Evolutionary conservation across 2,113 vertebrate genomes (phyloP).

Genomic region (Asarcornis scutulata): DNA sequence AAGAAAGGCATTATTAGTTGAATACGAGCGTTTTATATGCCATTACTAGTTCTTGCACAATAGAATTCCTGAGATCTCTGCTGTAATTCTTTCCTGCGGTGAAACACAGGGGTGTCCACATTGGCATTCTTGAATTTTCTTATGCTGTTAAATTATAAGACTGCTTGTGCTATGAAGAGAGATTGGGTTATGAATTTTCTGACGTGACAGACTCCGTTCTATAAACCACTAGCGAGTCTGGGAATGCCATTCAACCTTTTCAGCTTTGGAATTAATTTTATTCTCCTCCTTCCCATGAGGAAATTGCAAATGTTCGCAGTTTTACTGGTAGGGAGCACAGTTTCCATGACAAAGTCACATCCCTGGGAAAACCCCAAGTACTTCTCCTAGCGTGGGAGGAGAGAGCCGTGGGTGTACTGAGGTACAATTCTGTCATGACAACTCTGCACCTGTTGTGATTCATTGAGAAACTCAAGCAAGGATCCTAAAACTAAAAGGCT

Average conservation of each 20-base stretch:
- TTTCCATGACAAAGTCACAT: slow-evolving; percentile 55
- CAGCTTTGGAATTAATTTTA: slow-evolving; percentile 61
- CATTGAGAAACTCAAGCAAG: background rate
- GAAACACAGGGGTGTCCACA: slow-evolving; percentile 63
- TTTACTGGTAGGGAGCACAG: background rate
- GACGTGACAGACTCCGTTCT: slow-evolving; percentile 11
- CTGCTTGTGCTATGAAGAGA: slow-evolving; percentile 29
- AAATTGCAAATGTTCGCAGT: slow-evolving; percentile 34
- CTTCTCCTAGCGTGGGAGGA: background rate
- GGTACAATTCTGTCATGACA: background rate
- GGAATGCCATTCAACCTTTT: slow-evolving; percentile 40
- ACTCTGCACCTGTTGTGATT: background rate
- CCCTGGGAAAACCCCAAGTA: slow-evolving; percentile 16
- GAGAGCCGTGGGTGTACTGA: background rate
- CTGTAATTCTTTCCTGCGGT: slow-evolving; percentile 59
- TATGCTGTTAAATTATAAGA: slow-evolving; percentile 57
- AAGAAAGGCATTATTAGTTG: slow-evolving; percentile 24
- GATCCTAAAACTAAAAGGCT: background rate
- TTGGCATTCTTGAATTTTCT: slow-evolving; percentile 60
- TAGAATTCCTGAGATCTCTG: slow-evolving; percentile 50
- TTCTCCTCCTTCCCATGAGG: background rate
- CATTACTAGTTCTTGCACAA: slow-evolving; percentile 34
- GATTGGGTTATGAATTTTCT: slow-evolving; percentile 51
- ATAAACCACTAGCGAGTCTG: background rate
- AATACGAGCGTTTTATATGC: slow-evolving; percentile 34